phyloP scores from a whole-genome alignment of 2,888 invertebrate genomes.

The Philereme vetulata region DNA sequence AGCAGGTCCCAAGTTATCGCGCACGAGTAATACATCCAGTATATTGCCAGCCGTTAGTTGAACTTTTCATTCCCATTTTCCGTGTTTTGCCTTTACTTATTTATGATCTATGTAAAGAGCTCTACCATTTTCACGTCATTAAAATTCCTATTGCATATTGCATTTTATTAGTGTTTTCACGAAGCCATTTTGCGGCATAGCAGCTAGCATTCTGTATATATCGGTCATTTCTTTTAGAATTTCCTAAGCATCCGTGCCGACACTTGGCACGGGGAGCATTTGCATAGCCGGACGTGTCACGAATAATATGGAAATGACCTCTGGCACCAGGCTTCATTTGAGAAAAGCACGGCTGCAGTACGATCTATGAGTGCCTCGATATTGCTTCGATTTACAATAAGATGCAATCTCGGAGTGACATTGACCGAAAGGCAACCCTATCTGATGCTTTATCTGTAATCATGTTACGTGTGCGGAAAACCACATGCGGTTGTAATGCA shows the following conservation, averaged over 20 bases:
- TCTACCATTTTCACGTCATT: neutral
- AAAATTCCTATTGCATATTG: neutral
- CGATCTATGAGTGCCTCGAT: constrained; percentile 54
- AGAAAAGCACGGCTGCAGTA: constrained; percentile 51
- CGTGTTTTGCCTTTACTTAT: too few relatives aligned
- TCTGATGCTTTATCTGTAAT: neutral
- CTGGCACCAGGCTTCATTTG: constrained; percentile 36
- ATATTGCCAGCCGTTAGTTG: too few relatives aligned
- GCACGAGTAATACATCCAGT: too few relatives aligned
- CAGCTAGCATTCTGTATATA: constrained; percentile 21
- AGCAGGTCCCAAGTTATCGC: too few relatives aligned
- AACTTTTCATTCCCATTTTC: too few relatives aligned
- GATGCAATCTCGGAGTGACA: constrained; percentile 38
- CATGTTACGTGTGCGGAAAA: constrained; percentile 1
- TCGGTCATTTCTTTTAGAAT: constrained; percentile 28
- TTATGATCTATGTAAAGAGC: too few relatives aligned
- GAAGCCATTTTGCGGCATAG: constrained; percentile 1
- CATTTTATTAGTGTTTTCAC: neutral
- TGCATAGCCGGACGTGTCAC: constrained; percentile 79
- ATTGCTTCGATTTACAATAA: constrained; percentile 68
- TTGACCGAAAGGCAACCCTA: constrained; percentile 16
- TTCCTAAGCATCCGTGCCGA: constrained; percentile 33
- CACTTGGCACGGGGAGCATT: constrained; percentile 58
- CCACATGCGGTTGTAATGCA: neutral
- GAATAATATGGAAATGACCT: constrained; percentile 81